Evolutionary conservation across 2,888 invertebrate species (phyloP), one percentile per base, ranked within the genome.

Genomic region (Harpalus rubripes): DNA sequence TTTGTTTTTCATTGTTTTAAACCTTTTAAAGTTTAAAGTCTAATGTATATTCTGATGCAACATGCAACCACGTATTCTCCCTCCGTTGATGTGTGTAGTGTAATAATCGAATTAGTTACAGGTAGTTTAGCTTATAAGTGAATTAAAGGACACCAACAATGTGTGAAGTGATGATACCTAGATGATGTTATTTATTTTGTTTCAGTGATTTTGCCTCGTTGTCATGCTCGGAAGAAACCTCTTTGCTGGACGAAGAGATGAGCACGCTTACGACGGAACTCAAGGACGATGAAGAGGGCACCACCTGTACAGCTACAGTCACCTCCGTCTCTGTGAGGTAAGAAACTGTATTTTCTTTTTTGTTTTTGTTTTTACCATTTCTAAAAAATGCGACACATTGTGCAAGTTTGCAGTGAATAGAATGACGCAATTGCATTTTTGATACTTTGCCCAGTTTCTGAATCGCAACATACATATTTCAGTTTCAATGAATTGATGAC

Each of bases 281-380:
- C 5, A 78, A 84, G 61, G 84, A 84, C 44, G 84, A 78, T 58
- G 84, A 78, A 65, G 61, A 84, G 32, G 52, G 52, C 52, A 84
- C 84, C 32, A 84, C 84, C 16, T 84, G 84, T 56, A 84, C 84
- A 16, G 84, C 84, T 1, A 84, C 84, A 7, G 78, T 84, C n/a
- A 84, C 84, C 1, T 84, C 84, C 15, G 65, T 84, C n/a, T 84
- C 84, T 44, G 84, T 84, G n/a, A 84, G 84, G 84, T 84, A 78
- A 32, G 76, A 44, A 8, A 12, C n/a, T 52, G 10, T 10, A 8
- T 10, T 52, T 52, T 52, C 44, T 44, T 0, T 22, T 44, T 44
- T 44, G 7, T 52, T 52, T 52, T 52, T 52, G 44, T 52, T 52
- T 52, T 3, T 52, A 12, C 12, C 10, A 52, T 52, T 52, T 52